These are phyloP conservation scores for Meriones unguiculatus DNA, from an alignment of 2,113 vertebrate genomes.

Conservation along the genomic window DNA sequence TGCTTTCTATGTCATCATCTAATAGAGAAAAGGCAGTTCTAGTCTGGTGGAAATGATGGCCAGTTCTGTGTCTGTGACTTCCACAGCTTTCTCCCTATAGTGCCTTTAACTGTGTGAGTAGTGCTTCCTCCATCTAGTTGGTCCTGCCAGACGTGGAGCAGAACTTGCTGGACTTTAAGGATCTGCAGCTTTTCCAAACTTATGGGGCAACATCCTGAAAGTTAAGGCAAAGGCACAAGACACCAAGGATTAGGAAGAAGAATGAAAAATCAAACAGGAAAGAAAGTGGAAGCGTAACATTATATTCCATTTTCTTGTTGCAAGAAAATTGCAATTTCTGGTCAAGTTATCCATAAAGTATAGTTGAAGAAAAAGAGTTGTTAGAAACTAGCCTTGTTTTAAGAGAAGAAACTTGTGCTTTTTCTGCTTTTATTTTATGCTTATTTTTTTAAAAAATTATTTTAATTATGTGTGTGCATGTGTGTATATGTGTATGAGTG, in stretches of 20 bases:
- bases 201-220: not conserved
- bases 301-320: not conserved
- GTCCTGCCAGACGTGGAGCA: not conserved
- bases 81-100: not conserved
- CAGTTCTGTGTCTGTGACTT: not conserved
- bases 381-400: not conserved
- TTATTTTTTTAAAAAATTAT: not conserved
- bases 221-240: not conserved
- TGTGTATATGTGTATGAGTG: not conserved
- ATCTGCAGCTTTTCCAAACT: not conserved
- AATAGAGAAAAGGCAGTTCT: not conserved
- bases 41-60: not conserved
- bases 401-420: not conserved
- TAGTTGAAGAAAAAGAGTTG: constrained; percentile 14
- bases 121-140: not conserved
- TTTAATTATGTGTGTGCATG: not conserved
- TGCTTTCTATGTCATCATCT: not conserved
- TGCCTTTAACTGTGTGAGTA: not conserved
- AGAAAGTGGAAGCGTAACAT: not conserved
- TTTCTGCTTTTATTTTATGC: constrained; percentile 2
- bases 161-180: not conserved
- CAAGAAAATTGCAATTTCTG: no score
- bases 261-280: not conserved
- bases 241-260: not conserved
- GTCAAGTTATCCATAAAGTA: constrained; percentile 48